Conservation (phyloP, 2,888 invertebrate species). For the Eupithecia exiguata region DNA sequence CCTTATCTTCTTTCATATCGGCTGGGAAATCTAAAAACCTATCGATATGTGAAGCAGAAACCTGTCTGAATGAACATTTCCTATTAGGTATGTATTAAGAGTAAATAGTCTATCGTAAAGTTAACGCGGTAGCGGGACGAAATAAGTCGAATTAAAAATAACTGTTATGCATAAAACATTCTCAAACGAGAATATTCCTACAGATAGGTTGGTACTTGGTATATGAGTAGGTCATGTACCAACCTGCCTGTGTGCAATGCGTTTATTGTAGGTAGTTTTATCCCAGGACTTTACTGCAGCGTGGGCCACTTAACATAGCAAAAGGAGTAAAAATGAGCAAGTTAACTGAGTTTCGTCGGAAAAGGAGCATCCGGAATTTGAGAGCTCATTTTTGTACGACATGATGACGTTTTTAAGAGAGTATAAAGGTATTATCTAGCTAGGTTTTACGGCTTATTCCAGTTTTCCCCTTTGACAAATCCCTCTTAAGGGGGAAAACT, state of each 20-base stretch:
- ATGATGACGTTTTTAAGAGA: background rate
- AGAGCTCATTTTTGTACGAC: conserved; percentile 12
- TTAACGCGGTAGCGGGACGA: background rate
- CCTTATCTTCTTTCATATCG: too few species aligned
- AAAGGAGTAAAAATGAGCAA: conserved; percentile 4
- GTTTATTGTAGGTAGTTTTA: background rate
- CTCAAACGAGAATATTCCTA: background rate
- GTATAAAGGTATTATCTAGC: background rate
- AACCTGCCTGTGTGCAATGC: too few species aligned
- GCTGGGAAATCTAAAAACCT: too few species aligned
- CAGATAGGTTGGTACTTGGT: background rate
- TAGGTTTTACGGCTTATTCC: too few species aligned
- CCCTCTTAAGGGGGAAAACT: too few species aligned
- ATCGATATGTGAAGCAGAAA: too few species aligned
- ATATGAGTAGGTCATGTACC: too few species aligned
- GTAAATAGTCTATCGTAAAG: too few species aligned
- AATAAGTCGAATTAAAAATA: background rate
- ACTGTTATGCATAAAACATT: background rate
- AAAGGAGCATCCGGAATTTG: conserved; percentile 10
- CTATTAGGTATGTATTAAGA: too few species aligned
- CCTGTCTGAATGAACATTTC: too few species aligned
- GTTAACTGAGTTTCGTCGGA: conserved; percentile 1
- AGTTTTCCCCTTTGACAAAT: too few species aligned
- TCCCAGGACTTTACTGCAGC: background rate
- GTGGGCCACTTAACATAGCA: conserved; percentile 6